Percentiles rank a stretch among this genome's conserved stretches.
These are phyloP conservation scores for Gymnorhina tibicen DNA, from an alignment of 2,113 vertebrate genomes.

Conservation along the genomic window DNA sequence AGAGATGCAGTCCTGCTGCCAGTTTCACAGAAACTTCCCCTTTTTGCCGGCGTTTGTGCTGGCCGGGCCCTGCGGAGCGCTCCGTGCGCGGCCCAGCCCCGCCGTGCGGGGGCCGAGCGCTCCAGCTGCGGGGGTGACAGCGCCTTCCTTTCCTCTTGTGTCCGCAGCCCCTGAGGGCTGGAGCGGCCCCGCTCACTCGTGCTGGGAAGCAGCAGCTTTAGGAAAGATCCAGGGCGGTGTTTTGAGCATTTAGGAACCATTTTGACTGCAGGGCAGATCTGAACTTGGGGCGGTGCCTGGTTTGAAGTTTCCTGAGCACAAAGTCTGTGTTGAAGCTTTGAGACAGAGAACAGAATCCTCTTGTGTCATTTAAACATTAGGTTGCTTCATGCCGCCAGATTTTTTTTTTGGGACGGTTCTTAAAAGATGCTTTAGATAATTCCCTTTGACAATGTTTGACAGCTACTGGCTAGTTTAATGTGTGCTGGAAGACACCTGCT, in stretches of 20 bases:
- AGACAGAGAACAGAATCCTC: not conserved
- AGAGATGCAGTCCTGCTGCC: no score
- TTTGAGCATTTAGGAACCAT: fast-evolving
- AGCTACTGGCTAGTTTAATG: not conserved
- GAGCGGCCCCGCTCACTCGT: fast-evolving
- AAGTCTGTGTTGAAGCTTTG: not conserved
- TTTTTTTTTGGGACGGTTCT: not conserved
- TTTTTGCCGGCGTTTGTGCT: fast-evolving
- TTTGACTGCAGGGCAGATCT: not conserved
- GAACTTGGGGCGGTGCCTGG: not conserved
- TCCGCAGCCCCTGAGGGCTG: fast-evolving
- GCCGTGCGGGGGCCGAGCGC: not conserved
- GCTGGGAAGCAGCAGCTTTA: not conserved
- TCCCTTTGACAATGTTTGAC: not conserved
- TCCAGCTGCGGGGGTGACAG: fast-evolving
- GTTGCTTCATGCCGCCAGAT: not conserved
- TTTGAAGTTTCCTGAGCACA: not conserved
- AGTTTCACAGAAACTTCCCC: fast-evolving
- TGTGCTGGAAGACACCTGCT: not conserved
- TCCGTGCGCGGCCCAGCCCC: fast-evolving
- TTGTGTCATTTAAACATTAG: not conserved
- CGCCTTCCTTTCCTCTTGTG: no score
- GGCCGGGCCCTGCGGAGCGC: fast-evolving
- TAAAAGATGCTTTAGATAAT: not conserved
- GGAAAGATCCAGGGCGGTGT: not conserved